A percentile compares a stretch with the other conserved stretches of the same genome.
Evolutionary conservation across 1,140 invertebrate species (phyloP).

Genomic region (Ceratina japonica): DNA sequence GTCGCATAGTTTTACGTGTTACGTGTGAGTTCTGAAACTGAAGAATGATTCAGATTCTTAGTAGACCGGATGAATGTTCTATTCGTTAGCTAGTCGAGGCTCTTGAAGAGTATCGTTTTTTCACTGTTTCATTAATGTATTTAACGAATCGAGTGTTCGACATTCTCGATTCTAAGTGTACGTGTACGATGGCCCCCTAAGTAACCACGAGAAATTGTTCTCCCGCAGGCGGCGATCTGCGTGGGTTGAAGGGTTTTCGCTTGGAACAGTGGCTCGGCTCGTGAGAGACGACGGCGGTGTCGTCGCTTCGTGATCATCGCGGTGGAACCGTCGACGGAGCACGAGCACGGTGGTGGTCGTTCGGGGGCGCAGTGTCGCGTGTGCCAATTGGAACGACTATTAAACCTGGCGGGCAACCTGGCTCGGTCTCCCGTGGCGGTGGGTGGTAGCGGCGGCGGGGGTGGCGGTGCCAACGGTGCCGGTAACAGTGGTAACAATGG

Average conservation of each 20-base stretch:
- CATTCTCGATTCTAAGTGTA: too few species aligned
- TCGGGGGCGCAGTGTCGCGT: slow-evolving; percentile 57
- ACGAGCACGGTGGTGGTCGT: slow-evolving; percentile 20
- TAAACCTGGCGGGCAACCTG: slow-evolving; percentile 79
- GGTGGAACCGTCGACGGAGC: slow-evolving; percentile 35
- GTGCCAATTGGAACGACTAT: slow-evolving; percentile 67
- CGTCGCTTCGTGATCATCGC: slow-evolving; percentile 35
- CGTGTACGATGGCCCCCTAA: too few species aligned
- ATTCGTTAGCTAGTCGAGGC: too few species aligned
- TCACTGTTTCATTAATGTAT: too few species aligned
- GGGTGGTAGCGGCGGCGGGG: slow-evolving; percentile 68
- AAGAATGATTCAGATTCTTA: too few species aligned
- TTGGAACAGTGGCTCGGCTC: slow-evolving; percentile 21
- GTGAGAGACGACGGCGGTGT: slow-evolving; percentile 29
- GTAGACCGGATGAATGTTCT: too few species aligned
- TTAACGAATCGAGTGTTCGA: too few species aligned
- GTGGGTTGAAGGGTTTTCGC: slow-evolving; percentile 18
- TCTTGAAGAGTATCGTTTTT: too few species aligned
- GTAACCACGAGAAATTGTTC: slow-evolving; percentile 9
- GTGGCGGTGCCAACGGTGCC: slow-evolving; percentile 51
- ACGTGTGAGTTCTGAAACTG: too few species aligned
- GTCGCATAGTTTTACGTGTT: too few species aligned
- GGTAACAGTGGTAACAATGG: slow-evolving; percentile 61
- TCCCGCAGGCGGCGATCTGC: slow-evolving; percentile 27
- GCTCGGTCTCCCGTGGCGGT: slow-evolving; percentile 78